phyloP scores from a whole-genome alignment of 2,797 vertebrate genomes.

The Pitangus sulphuratus region DNA sequence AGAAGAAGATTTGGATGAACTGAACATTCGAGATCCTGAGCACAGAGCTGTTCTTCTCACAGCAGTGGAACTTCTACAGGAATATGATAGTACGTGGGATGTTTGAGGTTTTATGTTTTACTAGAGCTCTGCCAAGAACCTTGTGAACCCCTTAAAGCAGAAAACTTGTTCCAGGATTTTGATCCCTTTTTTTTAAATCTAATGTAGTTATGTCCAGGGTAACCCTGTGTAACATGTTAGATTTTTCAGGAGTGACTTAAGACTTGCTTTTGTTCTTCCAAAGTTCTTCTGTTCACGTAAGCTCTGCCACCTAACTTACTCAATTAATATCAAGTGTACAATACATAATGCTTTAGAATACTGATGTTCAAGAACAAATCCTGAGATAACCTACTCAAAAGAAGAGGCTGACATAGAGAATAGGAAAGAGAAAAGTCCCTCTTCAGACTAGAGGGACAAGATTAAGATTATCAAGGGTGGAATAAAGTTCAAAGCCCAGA shows the following conservation, averaged over 20 bases:
- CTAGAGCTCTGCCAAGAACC: background rate
- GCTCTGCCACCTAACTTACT: background rate
- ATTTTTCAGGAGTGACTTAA: background rate
- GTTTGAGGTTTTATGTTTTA: background rate
- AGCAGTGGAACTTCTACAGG: conserved; percentile 94
- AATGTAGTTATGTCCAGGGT: background rate
- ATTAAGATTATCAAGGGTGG: background rate
- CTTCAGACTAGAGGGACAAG: background rate
- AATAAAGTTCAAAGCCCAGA: background rate
- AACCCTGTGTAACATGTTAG: background rate
- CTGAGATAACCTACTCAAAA: background rate
- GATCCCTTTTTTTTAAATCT: background rate
- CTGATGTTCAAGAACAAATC: background rate
- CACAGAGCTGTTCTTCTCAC: conserved; percentile 94
- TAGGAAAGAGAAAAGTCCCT: background rate
- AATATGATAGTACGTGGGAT: conserved; percentile 91
- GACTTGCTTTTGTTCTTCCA: background rate
- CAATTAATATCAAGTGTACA: background rate
- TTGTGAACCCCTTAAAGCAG: background rate
- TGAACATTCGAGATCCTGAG: conserved; percentile 94
- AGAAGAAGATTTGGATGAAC: conserved; percentile 95
- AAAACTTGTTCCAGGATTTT: background rate
- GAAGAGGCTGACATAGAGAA: background rate
- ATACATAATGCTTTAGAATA: background rate
- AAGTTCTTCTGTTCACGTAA: background rate